Base-by-base conservation (phyloP, 2,113 vertebrate genomes). In the Bambusicola thoracicus region DNA sequence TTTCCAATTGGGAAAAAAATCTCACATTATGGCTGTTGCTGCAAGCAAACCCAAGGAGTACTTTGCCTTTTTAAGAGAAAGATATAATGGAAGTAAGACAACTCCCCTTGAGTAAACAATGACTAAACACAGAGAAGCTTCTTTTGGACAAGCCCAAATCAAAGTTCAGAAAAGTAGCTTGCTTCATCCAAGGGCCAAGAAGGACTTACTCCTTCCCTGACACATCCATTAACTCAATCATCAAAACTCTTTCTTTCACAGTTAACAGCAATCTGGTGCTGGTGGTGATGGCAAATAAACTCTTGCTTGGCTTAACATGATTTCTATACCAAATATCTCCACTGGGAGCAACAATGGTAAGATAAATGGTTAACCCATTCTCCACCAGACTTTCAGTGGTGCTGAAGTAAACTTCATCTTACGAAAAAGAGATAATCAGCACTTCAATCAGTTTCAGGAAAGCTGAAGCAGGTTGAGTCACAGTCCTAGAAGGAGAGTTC, bases 1-100 rank as follows among this genome's bases (percentile, higher is more conserved):
- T 77, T 91, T 46, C 72, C 82, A 34, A n/a, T 24, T 67, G 38
- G 75, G 63, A 93, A 93, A 48, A 38, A 40, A 20, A 44, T 34
- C 87, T 63, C 34, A 68, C 16, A 51, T 21, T 81, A n/a, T 81
- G 59, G 25, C 41, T 83, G 59, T 75, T 82, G 43, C 41, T 74
- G 30, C 61, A 88, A 92, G 44, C n/a, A 85, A 79, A 85, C 59
- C 38, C 49, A 91, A 89, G 8, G 18, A 91, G 32, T 5, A 29
- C 66, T 63, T 70, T 91, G 70, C 29, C 81, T 87, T 87, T 91
- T 67, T 43, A 74, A 80, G 61, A 55, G n/a, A 81, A 87, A 90
- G 84, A 69, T 24, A 32, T 4, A 82, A 46, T 17, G n/a, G 30
- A 87, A 94, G 67, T 90, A 80, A 82, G 79, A 77, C 61, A 73